Evolutionary conservation across 2,888 invertebrate genomes (phyloP), one percentile per base, ranked within the genome.

Genomic region (Leptinotarsa haldemani): DNA sequence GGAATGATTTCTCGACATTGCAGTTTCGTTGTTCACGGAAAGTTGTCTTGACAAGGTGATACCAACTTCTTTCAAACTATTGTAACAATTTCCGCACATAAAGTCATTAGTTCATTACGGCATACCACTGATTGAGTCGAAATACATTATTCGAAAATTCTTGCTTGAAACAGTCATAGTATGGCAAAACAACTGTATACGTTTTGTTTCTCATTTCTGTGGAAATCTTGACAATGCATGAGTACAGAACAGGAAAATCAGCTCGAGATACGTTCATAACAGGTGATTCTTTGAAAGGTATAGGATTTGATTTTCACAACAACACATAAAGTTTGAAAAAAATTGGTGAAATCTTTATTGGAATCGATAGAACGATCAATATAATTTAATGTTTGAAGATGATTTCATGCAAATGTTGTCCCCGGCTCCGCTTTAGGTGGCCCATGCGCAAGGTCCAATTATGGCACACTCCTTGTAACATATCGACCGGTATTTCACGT

Each of bases 61-160:
- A n/a, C 52, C 12, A 13, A 52, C 52, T 18, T 18, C 18, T 52
- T 18, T 18, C 18, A 52, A 52, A 52, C 18, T n/a, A 52, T 52
- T 5, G 18, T 52, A 52, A 18, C 52, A 52, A 18, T 52, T n/a
- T 52, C 52, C 52, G 52, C 52, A 56, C 56, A 56, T 56, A 56
- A 22, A 56, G 56, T 22, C 22, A 56, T 56, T 22, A 56, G 25
- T 56, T 56, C 22, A 56, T 56, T 22, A 56, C 22, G 20, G 56
- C 56, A 22, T 22, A 56, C 56, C 2, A 13, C 22, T 56, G 22
- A 56, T 56, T 56, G 16, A 50, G n/a, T 16, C 5, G 50, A n/a
- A 50, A 50, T 50, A 56, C 56, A 4, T 52, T 18, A 52, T 52
- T 52, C 12, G 12, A 52, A 13, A 52, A 52, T 18, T 12, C 52